These are phyloP conservation scores for Saccostrea cuccullata DNA, from an alignment of 1,140 invertebrate genomes.

Conservation along the genomic window DNA sequence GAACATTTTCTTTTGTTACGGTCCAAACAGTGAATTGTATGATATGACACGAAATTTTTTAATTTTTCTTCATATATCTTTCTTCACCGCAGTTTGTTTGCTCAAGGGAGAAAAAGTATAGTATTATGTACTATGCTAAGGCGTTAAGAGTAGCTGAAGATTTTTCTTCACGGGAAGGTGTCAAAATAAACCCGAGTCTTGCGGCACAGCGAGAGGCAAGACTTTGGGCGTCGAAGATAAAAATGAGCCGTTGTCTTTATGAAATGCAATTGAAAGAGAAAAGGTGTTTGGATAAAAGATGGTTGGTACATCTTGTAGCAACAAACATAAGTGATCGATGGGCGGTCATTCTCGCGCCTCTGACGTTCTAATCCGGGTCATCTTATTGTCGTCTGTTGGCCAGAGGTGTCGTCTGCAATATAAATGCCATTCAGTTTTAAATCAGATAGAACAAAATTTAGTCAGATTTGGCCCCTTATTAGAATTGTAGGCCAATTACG, in stretches of 20 bases:
- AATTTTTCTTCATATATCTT: background rate
- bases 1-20: conserved; percentile 9
- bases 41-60: background rate
- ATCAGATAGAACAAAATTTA: conserved; percentile 35
- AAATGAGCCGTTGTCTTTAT: conserved; percentile 13
- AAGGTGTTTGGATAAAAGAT: conserved; percentile 22
- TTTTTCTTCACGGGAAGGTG: background rate
- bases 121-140: background rate
- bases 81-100: background rate
- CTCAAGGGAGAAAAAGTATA: background rate
- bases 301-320: background rate
- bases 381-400: conserved; percentile 6
- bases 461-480: background rate
- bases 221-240: conserved; percentile 28
- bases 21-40: background rate
- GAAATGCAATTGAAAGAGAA: conserved; percentile 24
- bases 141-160: background rate
- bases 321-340: background rate
- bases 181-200: conserved; percentile 13
- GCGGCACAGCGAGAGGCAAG: conserved; percentile 38
- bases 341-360: conserved; percentile 34
- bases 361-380: conserved; percentile 21
- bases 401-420: conserved; percentile 32
- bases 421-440: conserved; percentile 28
- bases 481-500: background rate